Base-by-base conservation (phyloP, 2,797 vertebrate species). In the Epinephelus malabaricus region DNA sequence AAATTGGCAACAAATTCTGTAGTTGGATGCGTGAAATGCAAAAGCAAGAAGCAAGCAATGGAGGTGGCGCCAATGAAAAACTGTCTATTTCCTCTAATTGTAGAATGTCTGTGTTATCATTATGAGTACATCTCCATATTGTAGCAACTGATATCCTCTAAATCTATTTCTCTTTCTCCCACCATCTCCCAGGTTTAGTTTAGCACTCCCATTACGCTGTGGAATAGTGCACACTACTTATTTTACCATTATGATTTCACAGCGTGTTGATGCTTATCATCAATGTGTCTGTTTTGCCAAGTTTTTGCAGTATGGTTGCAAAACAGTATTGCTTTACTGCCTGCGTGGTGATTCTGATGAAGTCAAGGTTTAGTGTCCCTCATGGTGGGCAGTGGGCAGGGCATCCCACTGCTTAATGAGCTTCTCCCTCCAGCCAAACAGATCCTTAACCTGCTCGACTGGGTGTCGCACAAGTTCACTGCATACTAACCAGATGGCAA, bases 141-240 rank as follows among this genome's bases (percentile, higher is more conserved):
- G 19, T 67, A 73, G 79, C 70, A 68, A 79, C 43, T 60, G 61
- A 61, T 50, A 66, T 21, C 6, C 25, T 46, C 21, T 47, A 8
- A 34, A 18, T 34, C 38, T 12, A 49, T 13, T 14, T 14, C 18
- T 47, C 18, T 47, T 23, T 56, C 66, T 69, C 49, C 19, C 56
- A 50, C 71, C 68, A 46, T 84, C 73, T 77, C 61, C 59, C 72
- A 70, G 77, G 73, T 86, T 75, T 75, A 84, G 63, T 87, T 67
- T 64, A 84, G 71, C 59, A 56, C 66, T 87, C 70, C 74, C 78
- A 92, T 93, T 91, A 89, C n/a, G 46, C 59, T 69, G 76, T 80
- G 83, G 91, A 92, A 89, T 92, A 90, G 92, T n/a, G 81, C 75
- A n/a, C 86, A 78, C 72, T 93, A 92, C 94, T 93, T 91, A 89